Evolutionary conservation across 1,140 invertebrate genomes (phyloP).

Genomic region (Diorhabda sublineata): DNA sequence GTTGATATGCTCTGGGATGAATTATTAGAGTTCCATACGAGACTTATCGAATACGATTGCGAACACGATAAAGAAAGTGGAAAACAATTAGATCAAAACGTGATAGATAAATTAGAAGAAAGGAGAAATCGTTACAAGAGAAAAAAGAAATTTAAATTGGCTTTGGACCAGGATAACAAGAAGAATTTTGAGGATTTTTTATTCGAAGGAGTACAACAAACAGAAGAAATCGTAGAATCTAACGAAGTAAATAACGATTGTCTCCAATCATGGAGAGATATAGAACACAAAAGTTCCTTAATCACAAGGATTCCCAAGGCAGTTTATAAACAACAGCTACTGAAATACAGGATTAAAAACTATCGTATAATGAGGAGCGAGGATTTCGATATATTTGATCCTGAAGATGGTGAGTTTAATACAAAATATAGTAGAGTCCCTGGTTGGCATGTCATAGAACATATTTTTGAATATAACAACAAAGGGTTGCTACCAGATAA

Average conservation of each 20-base stretch:
- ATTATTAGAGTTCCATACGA: slow-evolving; percentile 27
- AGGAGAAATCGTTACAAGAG: slow-evolving; percentile 26
- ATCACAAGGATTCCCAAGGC: slow-evolving; percentile 6
- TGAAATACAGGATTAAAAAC: slow-evolving; percentile 14
- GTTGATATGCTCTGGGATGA: slow-evolving; percentile 43
- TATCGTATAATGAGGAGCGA: slow-evolving; percentile 6
- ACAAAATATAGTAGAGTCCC: slow-evolving; percentile 24
- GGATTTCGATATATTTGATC: slow-evolving; percentile 23
- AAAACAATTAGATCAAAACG: slow-evolving; percentile 1
- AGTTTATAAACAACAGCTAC: slow-evolving; percentile 11
- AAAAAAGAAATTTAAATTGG: slow-evolving; percentile 26
- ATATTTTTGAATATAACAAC: slow-evolving; percentile 28
- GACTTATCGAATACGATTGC: slow-evolving; percentile 28
- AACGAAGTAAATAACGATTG: not conserved
- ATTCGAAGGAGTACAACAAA: not conserved
- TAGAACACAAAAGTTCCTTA: slow-evolving; percentile 4
- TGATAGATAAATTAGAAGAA: slow-evolving; percentile 23
- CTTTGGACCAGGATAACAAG: not conserved
- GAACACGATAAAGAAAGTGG: slow-evolving; percentile 18
- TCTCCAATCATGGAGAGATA: slow-evolving; percentile 1
- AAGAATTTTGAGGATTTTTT: not conserved
- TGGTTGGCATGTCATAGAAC: slow-evolving; percentile 19
- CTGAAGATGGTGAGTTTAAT: slow-evolving; percentile 28
- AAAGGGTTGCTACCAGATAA: slow-evolving; percentile 27
- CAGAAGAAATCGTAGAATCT: not conserved